These are phyloP conservation scores for Sicus ferrugineus DNA, from an alignment of 2,888 invertebrate genomes.

Conservation along the genomic window DNA sequence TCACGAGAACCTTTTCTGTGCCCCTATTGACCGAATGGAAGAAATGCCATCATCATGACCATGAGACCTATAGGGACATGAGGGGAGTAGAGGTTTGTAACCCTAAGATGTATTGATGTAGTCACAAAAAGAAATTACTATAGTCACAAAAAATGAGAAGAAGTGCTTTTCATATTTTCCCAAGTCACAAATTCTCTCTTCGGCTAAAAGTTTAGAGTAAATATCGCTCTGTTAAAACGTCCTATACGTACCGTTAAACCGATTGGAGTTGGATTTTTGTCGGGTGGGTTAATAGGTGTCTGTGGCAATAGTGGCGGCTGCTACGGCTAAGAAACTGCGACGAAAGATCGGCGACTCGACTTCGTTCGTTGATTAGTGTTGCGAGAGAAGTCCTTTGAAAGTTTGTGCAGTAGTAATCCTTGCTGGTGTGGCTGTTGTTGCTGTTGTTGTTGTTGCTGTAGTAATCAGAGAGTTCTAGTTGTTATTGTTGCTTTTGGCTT, in stretches of 20 bases:
- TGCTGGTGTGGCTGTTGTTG: slow-evolving; percentile 9
- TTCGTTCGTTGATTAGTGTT: not conserved
- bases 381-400: not conserved
- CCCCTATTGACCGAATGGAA: too few relatives aligned
- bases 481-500: not conserved
- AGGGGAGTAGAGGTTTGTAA: too few relatives aligned
- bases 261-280: slow-evolving; percentile 45
- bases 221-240: too few relatives aligned
- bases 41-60: too few relatives aligned
- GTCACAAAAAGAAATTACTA: too few relatives aligned
- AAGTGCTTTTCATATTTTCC: too few relatives aligned
- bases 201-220: not conserved
- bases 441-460: slow-evolving; percentile 14
- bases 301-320: slow-evolving; percentile 44
- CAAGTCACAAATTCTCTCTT: too few relatives aligned
- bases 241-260: slow-evolving; percentile 46
- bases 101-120: too few relatives aligned
- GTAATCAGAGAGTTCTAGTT: not conserved
- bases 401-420: not conserved
- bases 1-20: too few relatives aligned
- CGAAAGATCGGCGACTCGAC: not conserved
- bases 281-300: slow-evolving; percentile 47
- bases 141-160: too few relatives aligned
- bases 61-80: too few relatives aligned
- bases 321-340: slow-evolving; percentile 28